phyloP scores from a whole-genome alignment of 1,140 invertebrate genomes.

The Steinernema khuongi region DNA sequence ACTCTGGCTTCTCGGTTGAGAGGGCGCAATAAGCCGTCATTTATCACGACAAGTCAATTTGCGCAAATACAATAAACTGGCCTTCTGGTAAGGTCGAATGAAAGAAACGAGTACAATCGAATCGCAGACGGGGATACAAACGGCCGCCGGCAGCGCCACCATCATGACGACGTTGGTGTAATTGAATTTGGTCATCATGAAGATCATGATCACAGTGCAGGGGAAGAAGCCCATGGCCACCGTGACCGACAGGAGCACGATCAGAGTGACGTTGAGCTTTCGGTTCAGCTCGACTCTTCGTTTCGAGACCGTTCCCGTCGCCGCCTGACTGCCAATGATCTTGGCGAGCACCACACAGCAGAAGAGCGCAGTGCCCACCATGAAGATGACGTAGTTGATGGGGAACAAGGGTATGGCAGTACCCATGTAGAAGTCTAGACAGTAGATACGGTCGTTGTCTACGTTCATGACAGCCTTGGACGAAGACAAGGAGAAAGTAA shows the following conservation, averaged over 20 bases:
- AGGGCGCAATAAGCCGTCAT: no score
- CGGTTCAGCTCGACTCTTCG: background rate
- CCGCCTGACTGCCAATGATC: background rate
- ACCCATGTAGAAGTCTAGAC: background rate
- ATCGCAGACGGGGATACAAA: background rate
- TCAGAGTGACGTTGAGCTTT: background rate
- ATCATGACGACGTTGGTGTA: background rate
- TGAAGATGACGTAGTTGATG: background rate
- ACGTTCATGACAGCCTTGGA: background rate
- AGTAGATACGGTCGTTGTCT: background rate
- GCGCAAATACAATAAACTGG: no score
- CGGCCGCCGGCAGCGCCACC: background rate
- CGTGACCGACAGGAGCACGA: background rate
- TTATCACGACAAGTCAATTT: no score
- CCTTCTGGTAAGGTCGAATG: background rate
- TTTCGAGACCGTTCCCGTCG: background rate
- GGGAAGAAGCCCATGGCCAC: background rate
- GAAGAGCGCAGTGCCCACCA: background rate
- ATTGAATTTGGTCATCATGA: background rate
- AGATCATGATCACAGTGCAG: background rate
- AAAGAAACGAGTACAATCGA: background rate
- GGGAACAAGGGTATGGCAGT: background rate
- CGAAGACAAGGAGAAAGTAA: background rate
- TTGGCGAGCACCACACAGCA: background rate
- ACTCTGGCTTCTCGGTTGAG: no score